These are phyloP conservation scores for Nycticorax nycticorax DNA, from an alignment of 2,113 vertebrate genomes.

Conservation along the genomic window DNA sequence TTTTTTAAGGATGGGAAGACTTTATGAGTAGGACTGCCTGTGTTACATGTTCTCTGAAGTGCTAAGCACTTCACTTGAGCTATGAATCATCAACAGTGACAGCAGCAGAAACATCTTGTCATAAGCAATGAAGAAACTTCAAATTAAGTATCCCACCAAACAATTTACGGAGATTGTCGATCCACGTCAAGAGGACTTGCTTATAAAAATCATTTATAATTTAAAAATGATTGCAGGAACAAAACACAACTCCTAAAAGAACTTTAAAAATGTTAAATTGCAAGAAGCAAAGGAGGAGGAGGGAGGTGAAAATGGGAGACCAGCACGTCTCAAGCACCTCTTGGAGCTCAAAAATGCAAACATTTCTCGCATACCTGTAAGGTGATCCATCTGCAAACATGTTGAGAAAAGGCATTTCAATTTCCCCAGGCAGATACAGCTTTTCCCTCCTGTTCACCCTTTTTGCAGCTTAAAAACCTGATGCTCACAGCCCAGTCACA, in stretches of 20 bases:
- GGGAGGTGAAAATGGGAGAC: neutral
- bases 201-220: neutral
- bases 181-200: conserved; percentile 20
- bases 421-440: neutral
- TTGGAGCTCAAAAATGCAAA: neutral
- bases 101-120: conserved; percentile 62
- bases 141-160: conserved; percentile 56
- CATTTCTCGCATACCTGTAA: neutral
- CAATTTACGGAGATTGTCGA: conserved; percentile 4
- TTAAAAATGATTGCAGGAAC: conserved; percentile 4
- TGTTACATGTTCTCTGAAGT: neutral
- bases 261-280: neutral
- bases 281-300: neutral
- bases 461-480: neutral
- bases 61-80: conserved; percentile 40
- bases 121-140: conserved; percentile 54
- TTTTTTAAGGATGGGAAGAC: neutral
- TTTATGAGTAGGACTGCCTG: neutral
- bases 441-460: neutral
- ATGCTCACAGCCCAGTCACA: neutral
- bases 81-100: conserved; percentile 56
- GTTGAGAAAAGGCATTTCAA: neutral
- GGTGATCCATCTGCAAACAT: neutral
- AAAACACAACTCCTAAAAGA: conserved; percentile 8
- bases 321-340: neutral